Percentiles rank a stretch among this genome's conserved stretches.
phyloP scores from a whole-genome alignment of 2,888 invertebrate genomes.

The Protonemura montana region DNA sequence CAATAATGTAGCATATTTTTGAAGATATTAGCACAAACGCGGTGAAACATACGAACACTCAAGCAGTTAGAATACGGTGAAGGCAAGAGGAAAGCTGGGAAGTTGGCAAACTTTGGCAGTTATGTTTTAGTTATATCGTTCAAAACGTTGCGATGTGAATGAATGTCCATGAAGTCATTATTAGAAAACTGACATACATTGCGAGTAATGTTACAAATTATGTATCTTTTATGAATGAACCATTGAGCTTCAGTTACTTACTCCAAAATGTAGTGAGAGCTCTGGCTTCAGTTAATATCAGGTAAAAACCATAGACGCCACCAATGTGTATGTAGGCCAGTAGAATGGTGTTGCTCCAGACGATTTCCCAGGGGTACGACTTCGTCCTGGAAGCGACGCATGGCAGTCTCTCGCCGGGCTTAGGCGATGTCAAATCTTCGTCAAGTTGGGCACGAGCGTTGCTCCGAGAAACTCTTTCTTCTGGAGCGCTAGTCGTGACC shows the following conservation, averaged over 20 bases:
- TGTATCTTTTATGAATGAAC: constrained; percentile 58
- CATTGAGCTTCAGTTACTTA: not conserved
- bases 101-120: no score
- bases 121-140: no score
- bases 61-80: no score
- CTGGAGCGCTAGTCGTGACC: not conserved
- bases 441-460: not conserved
- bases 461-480: not conserved
- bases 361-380: constrained; percentile 68
- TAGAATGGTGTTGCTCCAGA: constrained; percentile 80
- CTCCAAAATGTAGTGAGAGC: constrained; percentile 57
- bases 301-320: constrained; percentile 70
- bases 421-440: not conserved
- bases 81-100: no score
- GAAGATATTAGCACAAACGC: no score
- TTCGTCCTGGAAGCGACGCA: not conserved
- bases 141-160: no score
- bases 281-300: constrained; percentile 62
- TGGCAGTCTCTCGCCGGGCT: not conserved
- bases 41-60: no score
- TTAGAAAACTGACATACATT: no score
- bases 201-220: no score
- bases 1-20: no score
- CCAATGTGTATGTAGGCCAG: constrained; percentile 75
- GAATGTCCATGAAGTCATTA: no score